Base-by-base conservation (phyloP, 2,888 invertebrate species). In the Deilephila elpenor region DNA sequence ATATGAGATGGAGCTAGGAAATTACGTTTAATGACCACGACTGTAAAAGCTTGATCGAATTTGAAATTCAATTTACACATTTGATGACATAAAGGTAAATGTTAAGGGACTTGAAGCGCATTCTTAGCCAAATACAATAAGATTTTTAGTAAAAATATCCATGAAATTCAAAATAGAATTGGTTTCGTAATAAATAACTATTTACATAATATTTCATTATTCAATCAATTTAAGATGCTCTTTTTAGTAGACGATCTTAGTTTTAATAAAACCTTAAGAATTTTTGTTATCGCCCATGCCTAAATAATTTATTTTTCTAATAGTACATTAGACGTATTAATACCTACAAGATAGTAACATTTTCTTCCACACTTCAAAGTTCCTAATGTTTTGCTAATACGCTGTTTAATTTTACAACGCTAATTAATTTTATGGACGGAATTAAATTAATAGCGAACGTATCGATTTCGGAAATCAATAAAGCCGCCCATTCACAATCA, bases 401-500 rank as follows among this genome's bases (percentile, higher is more conserved):
- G 19, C 51, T 67, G 11, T 25, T 67, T 67, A 44, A 67, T 67
- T 71, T 71, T 60, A 71, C 60, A 60, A 14, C 44, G 17, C 73
- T 80, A 78, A 79, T 81, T 80, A 75, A 82, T 77, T 82, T 79
- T 77, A 75, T 75, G 74, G 76, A 77, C 78, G 74, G 76, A 83
- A 82, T 78, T 80, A 79, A 80, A 79, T 77, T 79, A 79, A 76
- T 80, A 82, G 80, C 76, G 79, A 83, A 88, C 89, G 89, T 86
- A 88, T 89, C 84, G 89, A 82, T 87, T 51, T 86, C 44, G 25
- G 67, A 82, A 87, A 88, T 88, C 86, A 86, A 88, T 88, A 88
- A 89, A 87, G 87, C 81, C 80, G 72, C 74, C 85, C 82, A 89
- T 92, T 89, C 88, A 90, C 83, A 89, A 89, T 93, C 91, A 93